A percentile compares a stretch with the other conserved stretches of the same genome.
Conservation (phyloP, 2,797 vertebrate genomes). For the Muscicapa striata region DNA sequence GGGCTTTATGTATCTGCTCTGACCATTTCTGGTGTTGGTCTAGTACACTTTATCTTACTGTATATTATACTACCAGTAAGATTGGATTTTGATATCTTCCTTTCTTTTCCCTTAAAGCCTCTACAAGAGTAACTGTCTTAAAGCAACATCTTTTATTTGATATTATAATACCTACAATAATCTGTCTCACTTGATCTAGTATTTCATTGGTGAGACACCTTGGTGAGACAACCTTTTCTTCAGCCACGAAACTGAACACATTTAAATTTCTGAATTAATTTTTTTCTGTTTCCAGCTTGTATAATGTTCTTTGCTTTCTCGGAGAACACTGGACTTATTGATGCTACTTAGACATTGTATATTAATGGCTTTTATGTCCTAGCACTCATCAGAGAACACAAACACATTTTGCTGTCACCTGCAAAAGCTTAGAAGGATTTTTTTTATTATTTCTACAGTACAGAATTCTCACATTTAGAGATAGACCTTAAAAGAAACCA, state of each 20-base stretch:
- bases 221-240: not conserved
- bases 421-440: not conserved
- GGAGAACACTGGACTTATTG: not conserved
- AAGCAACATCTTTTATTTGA: not conserved
- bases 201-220: not conserved
- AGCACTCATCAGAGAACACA: not conserved
- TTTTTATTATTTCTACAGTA: not conserved
- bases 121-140: not conserved
- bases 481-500: fast-evolving
- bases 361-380: not conserved
- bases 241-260: not conserved
- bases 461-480: not conserved
- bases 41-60: not conserved
- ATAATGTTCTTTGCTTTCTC: not conserved
- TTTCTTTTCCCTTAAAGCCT: not conserved
- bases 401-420: fast-evolving
- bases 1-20: not conserved
- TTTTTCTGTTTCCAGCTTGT: not conserved
- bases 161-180: not conserved
- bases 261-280: not conserved
- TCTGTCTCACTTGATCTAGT: not conserved
- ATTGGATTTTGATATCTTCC: not conserved
- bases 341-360: not conserved
- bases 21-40: not conserved
- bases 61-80: not conserved